phyloP scores from a whole-genome alignment of 2,113 vertebrate species.

The Leptosomus discolor region DNA sequence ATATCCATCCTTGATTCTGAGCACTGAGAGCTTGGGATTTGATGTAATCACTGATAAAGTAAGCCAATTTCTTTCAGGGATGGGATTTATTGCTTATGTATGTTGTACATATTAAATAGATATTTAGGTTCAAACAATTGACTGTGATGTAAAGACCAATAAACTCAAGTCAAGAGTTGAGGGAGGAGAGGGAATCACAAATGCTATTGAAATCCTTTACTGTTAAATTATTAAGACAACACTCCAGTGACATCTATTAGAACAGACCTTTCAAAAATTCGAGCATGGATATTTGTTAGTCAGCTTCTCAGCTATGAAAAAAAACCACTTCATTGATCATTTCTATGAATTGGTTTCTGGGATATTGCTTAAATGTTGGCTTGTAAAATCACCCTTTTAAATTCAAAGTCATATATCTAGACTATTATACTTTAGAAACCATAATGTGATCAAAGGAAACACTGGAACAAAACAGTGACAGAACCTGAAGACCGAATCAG shows the following conservation, averaged over 20 bases:
- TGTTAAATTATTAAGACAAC: neutral
- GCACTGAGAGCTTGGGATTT: neutral
- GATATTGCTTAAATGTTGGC: neutral
- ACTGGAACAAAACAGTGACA: neutral
- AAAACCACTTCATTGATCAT: neutral
- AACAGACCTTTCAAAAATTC: neutral
- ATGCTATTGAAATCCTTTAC: neutral
- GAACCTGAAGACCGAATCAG: neutral
- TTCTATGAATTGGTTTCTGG: neutral
- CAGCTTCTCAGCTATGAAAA: neutral
- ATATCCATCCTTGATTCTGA: neutral
- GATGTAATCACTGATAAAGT: neutral
- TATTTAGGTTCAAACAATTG: neutral
- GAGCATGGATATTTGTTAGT: neutral
- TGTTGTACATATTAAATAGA: neutral
- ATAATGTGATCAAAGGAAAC: neutral
- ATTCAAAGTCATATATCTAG: neutral
- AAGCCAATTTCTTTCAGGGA: neutral
- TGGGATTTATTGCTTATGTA: neutral
- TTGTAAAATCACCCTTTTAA: neutral
- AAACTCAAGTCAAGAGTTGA: neutral
- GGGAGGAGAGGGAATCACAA: neutral
- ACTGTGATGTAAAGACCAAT: neutral
- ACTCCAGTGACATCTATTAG: neutral
- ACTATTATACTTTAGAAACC: neutral